Conservation (phyloP, 2,888 invertebrate genomes). For the Drosophila incognita region DNA sequence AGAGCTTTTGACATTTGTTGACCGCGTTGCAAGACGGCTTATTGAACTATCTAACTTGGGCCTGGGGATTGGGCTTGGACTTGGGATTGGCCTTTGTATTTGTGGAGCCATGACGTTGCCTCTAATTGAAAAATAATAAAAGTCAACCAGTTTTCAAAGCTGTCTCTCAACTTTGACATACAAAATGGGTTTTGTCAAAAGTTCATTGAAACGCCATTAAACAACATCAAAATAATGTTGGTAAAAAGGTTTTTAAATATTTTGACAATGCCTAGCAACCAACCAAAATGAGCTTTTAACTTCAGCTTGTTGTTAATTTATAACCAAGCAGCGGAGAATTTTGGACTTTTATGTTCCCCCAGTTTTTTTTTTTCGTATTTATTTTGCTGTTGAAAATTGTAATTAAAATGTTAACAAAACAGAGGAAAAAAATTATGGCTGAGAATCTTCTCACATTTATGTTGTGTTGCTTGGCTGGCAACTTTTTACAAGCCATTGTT, state of each 20-base stretch:
- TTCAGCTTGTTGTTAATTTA: conserved; percentile 29
- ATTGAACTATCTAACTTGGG: conserved; percentile 36
- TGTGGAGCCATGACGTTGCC: conserved; percentile 17
- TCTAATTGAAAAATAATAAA: conserved; percentile 56
- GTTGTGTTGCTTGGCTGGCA: conserved; percentile 16
- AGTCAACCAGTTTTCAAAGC: conserved; percentile 47
- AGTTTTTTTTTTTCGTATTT: conserved; percentile 7
- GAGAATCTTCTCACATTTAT: conserved; percentile 61
- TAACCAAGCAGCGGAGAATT: conserved; percentile 13
- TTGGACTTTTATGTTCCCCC: conserved; percentile 29
- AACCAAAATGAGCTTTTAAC: conserved; percentile 31
- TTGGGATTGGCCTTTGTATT: conserved; percentile 23
- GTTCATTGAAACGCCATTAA: conserved; percentile 53
- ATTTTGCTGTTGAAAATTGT: conserved; percentile 43
- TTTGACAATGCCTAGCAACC: conserved; percentile 43
- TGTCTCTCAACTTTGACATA: conserved; percentile 60
- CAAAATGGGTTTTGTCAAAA: conserved; percentile 39
- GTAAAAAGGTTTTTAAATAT: conserved; percentile 47
- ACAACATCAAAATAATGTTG: conserved; percentile 6
- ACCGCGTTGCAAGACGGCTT: conserved; percentile 29
- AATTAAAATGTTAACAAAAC: conserved; percentile 54
- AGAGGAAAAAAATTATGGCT: conserved; percentile 18
- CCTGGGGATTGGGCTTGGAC: not conserved
- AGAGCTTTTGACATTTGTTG: conserved; percentile 43
- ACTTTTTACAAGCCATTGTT: conserved; percentile 57